Conservation (phyloP, 2,888 invertebrate species). For the Autographa gamma region DNA sequence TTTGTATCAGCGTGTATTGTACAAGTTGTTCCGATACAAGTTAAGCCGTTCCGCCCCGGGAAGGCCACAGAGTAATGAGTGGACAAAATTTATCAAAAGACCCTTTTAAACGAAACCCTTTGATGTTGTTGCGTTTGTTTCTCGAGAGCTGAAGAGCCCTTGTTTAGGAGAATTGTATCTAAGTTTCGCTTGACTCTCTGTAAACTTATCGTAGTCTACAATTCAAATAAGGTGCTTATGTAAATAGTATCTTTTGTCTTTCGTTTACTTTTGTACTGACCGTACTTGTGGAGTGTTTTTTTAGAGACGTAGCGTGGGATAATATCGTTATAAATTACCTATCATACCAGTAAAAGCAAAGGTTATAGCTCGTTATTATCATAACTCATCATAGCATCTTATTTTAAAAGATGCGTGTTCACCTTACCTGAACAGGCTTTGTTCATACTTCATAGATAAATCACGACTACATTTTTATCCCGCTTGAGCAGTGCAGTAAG, state of each 20-base stretch:
- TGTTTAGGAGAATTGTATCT: constrained; percentile 2
- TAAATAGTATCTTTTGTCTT: constrained; percentile 4
- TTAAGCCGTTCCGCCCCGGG: constrained; percentile 35
- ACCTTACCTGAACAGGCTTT: neutral
- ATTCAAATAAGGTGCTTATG: constrained; percentile 5
- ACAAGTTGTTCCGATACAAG: constrained; percentile 47
- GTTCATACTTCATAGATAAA: constrained; percentile 8
- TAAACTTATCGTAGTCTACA: constrained; percentile 6
- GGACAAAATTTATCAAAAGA: constrained; percentile 24
- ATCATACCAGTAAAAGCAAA: neutral
- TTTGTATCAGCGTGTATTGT: constrained; percentile 47
- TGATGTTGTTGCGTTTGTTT: constrained; percentile 10
- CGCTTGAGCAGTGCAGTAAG: constrained; percentile 15
- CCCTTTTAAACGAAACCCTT: constrained; percentile 32
- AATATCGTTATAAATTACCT: neutral
- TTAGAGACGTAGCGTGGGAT: neutral
- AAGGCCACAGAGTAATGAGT: constrained; percentile 27
- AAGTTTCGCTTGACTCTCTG: constrained; percentile 4
- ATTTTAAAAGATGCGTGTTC: neutral
- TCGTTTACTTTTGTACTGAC: neutral
- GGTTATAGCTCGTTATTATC: neutral
- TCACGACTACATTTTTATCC: constrained; percentile 27
- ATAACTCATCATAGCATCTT: neutral
- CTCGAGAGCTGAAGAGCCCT: neutral
- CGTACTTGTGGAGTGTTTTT: neutral